Evolutionary conservation across 92 coral and sea anemone species (phyloP), one percentile per base, ranked within the genome.

Genomic region (Micromussa lordhowensis): DNA sequence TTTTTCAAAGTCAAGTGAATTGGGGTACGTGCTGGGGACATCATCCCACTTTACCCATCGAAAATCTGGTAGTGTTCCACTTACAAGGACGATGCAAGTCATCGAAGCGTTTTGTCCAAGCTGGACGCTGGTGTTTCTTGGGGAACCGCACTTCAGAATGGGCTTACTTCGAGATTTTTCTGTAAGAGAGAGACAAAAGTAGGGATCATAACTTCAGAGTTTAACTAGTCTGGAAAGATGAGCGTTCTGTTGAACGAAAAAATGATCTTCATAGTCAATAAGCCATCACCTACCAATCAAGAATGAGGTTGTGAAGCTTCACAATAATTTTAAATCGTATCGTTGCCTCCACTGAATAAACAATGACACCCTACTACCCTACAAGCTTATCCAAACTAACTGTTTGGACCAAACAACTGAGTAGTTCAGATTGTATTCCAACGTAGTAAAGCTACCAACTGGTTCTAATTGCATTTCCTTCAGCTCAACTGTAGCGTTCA

Each of bases 61-160:
- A 84, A 95, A 96, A 89, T 96, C 99, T 4, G 99, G 98, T 26
- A 96, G 86, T 12, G 95, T 94, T 55, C 94, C 96, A 82, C 94
- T 95, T 35, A 94, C 77, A 26, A 91, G 88, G 44, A 95, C 99
- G 28, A 96, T 88, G 90, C 99, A 96, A 77, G 88, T 84, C 86
- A 96, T 81, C 22, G 90, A 82, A 24, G 90, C 94, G 78, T 88
- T 95, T 14, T 92, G 88, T 14, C 98, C 98, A 19, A 82, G 72
- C 58, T 74, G 48, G 28, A 93, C 90, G 28, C 98, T 96, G 36
- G 96, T 88, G 94, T 97, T 97, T 78, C 92, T 86, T 21, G 98
- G 98, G 83, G 82, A 90, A 76, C 85, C 92, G 38, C 93, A 92
- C 76, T 87, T 88, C 57, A 97, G 91, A 61, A 95, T 90, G 32